Base-by-base conservation (phyloP, 2,888 invertebrate species). In the Callyntrura sp. region DNA sequence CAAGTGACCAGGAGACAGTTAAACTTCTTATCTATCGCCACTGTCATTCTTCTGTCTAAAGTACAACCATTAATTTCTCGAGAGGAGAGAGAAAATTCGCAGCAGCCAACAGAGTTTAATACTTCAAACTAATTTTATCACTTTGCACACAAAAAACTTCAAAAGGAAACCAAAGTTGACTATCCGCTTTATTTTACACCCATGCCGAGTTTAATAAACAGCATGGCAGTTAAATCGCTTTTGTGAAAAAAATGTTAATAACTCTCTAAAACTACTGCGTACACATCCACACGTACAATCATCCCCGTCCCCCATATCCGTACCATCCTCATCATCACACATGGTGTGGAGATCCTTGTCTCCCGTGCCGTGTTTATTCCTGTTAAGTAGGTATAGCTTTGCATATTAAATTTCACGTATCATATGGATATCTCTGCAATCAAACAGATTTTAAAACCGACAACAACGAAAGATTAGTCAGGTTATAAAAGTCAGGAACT, bases 401-500 rank as follows among this genome's bases (percentile, higher is more conserved):
- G 28, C 28, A n/a, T 70, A 70, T 70, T 45, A 70, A 45, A 70
- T 43, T 84, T 73, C 57, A 60, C 57, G 14, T 28, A 83, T 84
- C 70, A 25, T 9, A 43, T 6, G 35, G 43, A 70, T 43, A 70
- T 70, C 20, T 73, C 28, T 55, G 9, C 57, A 12, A 48, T 68
- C 73, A 35, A 57, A 23, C 28, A n/a, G 60, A 57, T 76, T 85
- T 85, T 76, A 48, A 76, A 76, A 78, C 60, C 73, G 73, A 70
- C 85, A 78, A 78, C 43, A 76, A 20, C 35, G 68, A n/a, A 55
- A 78, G 85, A 85, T 85, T 85, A 85, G 43, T 20, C 60, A 35
- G 73, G 85, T 85, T 76, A 73, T 76, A 85, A 85, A 85, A 76
- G 70, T 35, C 60, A 85, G 85, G 85, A 85, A 85, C 76, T 85